phyloP scores from a whole-genome alignment of 2,797 vertebrate genomes.

The Fratercula arctica region DNA sequence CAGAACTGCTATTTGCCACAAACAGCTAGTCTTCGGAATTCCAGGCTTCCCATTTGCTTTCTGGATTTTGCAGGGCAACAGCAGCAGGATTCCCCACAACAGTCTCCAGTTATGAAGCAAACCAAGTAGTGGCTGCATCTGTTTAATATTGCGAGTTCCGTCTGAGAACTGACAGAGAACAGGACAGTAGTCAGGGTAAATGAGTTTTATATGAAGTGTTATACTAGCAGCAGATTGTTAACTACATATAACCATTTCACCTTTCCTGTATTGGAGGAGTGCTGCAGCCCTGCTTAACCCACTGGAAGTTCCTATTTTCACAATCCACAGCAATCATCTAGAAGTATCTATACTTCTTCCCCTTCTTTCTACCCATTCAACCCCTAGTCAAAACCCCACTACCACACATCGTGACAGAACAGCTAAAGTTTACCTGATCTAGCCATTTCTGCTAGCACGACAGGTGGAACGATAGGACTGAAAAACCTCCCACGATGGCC shows the following conservation, averaged over 20 bases:
- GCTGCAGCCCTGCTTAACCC: neutral
- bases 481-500: neutral
- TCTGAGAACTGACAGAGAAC: neutral
- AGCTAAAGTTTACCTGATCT: neutral
- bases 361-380: neutral
- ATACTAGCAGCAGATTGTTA: neutral
- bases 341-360: neutral
- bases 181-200: neutral
- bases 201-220: neutral
- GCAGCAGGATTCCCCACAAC: neutral
- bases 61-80: neutral
- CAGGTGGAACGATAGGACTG: neutral
- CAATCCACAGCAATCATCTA: neutral
- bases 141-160: neutral
- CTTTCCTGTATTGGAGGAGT: accelerated
- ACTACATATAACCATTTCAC: neutral
- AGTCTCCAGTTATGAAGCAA: neutral
- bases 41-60: neutral
- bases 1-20: neutral
- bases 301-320: neutral
- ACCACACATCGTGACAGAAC: neutral
- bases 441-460: neutral
- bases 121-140: neutral
- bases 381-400: neutral
- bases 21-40: neutral